Percentiles rank a stretch among this genome's conserved stretches.
phyloP scores from a whole-genome alignment of 2,797 vertebrate species.

The Myotis vivesi region DNA sequence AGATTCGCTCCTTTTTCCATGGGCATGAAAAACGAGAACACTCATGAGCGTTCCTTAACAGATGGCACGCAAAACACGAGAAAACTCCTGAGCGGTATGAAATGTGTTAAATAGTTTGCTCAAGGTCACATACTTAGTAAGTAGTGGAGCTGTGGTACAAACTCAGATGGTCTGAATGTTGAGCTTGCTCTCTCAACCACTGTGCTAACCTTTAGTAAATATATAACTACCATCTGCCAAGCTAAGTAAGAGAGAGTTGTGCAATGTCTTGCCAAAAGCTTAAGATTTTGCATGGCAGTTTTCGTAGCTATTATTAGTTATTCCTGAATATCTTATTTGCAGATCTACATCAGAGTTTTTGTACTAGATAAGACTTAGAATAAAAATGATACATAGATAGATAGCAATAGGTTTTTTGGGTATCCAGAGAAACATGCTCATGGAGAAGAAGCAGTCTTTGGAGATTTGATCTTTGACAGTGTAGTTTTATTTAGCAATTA shows the following conservation, averaged over 20 bases:
- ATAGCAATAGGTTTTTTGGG: background rate
- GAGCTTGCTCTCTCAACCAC: background rate
- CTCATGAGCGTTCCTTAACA: no score
- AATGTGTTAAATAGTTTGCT: background rate
- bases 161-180: background rate
- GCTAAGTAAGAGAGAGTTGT: background rate
- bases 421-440: background rate
- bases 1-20: no score
- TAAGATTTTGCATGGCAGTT: background rate
- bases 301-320: background rate
- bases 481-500: background rate
- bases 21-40: no score
- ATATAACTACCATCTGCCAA: background rate
- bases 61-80: no score
- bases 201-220: background rate
- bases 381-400: background rate
- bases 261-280: background rate
- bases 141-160: background rate
- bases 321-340: background rate
- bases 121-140: background rate
- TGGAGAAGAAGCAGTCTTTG: background rate
- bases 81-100: no score
- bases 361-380: background rate
- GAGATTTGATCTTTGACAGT: background rate
- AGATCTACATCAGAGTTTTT: background rate